These are phyloP conservation scores for Otolemur garnettii DNA, from an alignment of 2,113 vertebrate species.

Conservation along the genomic window DNA sequence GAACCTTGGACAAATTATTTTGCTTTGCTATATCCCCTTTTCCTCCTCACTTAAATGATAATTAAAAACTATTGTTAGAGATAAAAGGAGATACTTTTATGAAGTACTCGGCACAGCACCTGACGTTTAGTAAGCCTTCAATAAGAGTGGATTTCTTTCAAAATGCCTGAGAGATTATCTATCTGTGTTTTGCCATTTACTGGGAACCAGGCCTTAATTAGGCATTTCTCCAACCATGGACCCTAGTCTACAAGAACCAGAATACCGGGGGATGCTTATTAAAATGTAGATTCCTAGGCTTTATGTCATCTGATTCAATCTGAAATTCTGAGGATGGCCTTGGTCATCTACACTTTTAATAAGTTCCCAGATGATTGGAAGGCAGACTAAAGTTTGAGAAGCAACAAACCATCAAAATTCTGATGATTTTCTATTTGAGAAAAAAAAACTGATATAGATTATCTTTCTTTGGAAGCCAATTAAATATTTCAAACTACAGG, in stretches of 20 bases:
- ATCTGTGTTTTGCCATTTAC: background rate
- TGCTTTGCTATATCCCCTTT: background rate
- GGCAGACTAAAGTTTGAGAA: background rate
- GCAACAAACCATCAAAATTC: constrained; percentile 9
- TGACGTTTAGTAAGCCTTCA: background rate
- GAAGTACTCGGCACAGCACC: background rate
- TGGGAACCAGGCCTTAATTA: background rate
- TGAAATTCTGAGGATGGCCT: background rate
- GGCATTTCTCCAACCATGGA: background rate
- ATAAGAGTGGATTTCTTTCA: background rate
- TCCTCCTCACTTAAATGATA: background rate
- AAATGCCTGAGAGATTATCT: background rate
- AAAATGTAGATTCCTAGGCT: background rate
- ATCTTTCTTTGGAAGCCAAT: background rate
- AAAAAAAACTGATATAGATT: background rate
- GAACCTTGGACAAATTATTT: background rate
- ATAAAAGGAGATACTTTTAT: background rate
- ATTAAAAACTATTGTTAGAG: background rate
- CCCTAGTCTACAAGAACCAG: background rate
- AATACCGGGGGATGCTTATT: background rate
- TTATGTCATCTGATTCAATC: background rate
- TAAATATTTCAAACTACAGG: constrained; percentile 1
- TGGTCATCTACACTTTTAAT: background rate
- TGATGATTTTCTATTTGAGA: background rate
- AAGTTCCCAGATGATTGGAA: background rate